These are phyloP conservation scores for Blomia tropicalis DNA, from an alignment of 2,888 invertebrate species.

Conservation along the genomic window DNA sequence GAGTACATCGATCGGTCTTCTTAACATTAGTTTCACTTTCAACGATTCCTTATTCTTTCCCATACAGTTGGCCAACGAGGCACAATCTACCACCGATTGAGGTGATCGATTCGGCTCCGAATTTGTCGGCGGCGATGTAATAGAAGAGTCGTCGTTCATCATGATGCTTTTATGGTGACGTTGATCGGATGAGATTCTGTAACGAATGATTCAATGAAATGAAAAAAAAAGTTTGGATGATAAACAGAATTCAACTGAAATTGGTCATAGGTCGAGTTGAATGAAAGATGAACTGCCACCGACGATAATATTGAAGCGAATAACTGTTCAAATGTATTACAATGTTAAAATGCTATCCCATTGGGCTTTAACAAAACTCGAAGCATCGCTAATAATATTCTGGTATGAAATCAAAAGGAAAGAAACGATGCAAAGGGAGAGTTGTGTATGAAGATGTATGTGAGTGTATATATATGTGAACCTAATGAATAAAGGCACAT, in stretches of 20 bases:
- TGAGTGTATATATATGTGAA: background rate
- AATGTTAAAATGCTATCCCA: background rate
- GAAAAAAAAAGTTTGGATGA: background rate
- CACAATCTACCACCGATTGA: conserved; percentile 81
- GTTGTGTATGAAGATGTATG: too few relatives aligned
- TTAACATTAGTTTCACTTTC: conserved; percentile 87
- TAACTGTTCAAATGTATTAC: background rate
- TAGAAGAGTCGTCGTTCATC: background rate
- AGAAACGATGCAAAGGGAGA: background rate
- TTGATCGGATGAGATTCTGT: too few relatives aligned
- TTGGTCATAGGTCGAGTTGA: background rate
- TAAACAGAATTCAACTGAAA: background rate
- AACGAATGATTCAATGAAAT: background rate
- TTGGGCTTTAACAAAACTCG: background rate
- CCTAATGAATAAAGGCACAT: background rate
- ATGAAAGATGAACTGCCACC: background rate
- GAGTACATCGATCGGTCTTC: conserved; percentile 82
- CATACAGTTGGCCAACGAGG: conserved; percentile 69
- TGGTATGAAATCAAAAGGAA: background rate
- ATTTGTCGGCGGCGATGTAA: background rate
- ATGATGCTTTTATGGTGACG: background rate
- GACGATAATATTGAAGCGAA: background rate
- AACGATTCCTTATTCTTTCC: conserved; percentile 95
- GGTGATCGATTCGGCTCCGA: conserved; percentile 38
- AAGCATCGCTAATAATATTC: background rate